Percentiles rank a stretch among this genome's conserved stretches.
These are phyloP conservation scores for Tupiocoris notatus DNA, from an alignment of 2,888 invertebrate species.

Conservation along the genomic window DNA sequence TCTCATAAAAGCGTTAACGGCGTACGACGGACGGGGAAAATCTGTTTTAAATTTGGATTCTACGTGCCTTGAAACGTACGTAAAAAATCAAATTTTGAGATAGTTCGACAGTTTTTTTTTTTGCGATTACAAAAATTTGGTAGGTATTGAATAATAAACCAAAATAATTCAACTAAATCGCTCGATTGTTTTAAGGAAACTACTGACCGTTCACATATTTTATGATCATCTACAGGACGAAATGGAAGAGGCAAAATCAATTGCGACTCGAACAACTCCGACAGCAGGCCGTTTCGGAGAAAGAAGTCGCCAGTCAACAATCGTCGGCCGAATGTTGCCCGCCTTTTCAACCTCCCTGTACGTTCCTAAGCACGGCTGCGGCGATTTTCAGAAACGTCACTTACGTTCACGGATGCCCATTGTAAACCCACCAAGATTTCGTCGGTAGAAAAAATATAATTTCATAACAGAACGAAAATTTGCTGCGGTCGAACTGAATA, in stretches of 20 bases:
- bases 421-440: conserved; percentile 56
- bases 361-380: conserved; percentile 68
- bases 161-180: neutral
- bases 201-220: too few species aligned
- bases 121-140: neutral
- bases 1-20: too few species aligned
- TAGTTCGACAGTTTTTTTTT: neutral
- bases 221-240: too few species aligned
- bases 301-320: conserved; percentile 56
- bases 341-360: conserved; percentile 54
- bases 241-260: conserved; percentile 67
- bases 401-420: conserved; percentile 70
- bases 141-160: neutral
- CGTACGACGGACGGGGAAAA: too few species aligned
- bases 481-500: neutral
- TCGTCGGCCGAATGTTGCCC: conserved; percentile 53
- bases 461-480: neutral
- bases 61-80: neutral
- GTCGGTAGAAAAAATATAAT: too few species aligned
- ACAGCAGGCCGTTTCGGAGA: conserved; percentile 77
- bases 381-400: conserved; percentile 72
- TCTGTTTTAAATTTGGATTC: neutral
- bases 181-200: too few species aligned
- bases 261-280: conserved; percentile 79
- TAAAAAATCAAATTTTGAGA: neutral